phyloP scores from a whole-genome alignment of 2,888 invertebrate genomes.

The Aleiodes testaceus region DNA sequence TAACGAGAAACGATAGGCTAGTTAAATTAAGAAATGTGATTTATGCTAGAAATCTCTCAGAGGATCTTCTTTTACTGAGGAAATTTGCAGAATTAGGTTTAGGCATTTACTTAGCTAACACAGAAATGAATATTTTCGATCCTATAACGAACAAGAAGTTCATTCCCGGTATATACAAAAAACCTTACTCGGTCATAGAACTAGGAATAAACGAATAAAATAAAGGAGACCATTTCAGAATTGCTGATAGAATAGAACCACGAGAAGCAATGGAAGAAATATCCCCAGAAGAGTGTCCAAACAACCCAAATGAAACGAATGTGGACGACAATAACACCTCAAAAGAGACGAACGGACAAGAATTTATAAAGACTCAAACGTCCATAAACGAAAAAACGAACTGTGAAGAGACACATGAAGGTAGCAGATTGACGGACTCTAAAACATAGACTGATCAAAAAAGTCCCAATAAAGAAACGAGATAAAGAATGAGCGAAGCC shows the following conservation, averaged over 20 bases:
- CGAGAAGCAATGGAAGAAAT: neutral
- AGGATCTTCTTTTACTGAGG: conserved; percentile 54
- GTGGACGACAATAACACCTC: conserved; percentile 12
- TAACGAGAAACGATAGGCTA: conserved; percentile 37
- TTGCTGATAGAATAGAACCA: neutral
- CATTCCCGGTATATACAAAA: conserved; percentile 37
- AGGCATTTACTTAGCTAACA: conserved; percentile 46
- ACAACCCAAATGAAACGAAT: neutral
- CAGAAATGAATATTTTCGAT: conserved; percentile 41
- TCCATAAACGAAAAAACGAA: too few species aligned
- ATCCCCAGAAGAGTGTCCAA: neutral
- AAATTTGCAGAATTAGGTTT: conserved; percentile 50
- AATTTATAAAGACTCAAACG: too few species aligned
- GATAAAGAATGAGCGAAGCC: too few species aligned
- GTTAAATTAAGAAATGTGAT: conserved; percentile 40
- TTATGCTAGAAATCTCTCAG: conserved; percentile 49
- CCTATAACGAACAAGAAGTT: conserved; percentile 37
- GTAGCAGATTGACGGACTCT: conserved; percentile 10
- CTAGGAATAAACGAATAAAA: conserved; percentile 38
- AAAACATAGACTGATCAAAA: too few species aligned
- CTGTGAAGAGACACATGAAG: too few species aligned
- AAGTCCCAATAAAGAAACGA: too few species aligned
- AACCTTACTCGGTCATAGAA: conserved; percentile 44
- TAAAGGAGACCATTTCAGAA: conserved; percentile 1
- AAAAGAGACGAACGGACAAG: conserved; percentile 25